These are phyloP conservation scores for Potamarius usumacintae DNA, from an alignment of 2,113 vertebrate genomes.

Conservation along the genomic window DNA sequence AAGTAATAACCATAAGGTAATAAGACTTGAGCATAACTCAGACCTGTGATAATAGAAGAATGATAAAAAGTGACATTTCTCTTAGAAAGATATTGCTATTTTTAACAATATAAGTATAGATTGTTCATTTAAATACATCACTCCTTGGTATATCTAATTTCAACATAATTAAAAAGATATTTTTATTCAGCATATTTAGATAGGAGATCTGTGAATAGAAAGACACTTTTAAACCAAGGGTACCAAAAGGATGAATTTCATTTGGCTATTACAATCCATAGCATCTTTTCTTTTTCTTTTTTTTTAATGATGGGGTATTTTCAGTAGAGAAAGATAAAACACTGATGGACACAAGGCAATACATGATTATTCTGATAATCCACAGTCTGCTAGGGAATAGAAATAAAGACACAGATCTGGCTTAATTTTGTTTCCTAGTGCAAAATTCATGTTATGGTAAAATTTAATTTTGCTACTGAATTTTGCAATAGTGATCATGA, in stretches of 20 bases:
- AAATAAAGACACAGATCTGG: background rate
- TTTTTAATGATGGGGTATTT: conserved; percentile 45
- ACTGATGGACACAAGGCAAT: no score
- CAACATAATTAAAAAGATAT: conserved; percentile 24
- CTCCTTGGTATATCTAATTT: conserved; percentile 29
- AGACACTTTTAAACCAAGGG: conserved; percentile 50
- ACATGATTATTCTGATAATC: conserved; percentile 50
- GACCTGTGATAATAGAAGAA: background rate
- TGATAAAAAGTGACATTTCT: background rate
- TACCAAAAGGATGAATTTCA: conserved; percentile 54
- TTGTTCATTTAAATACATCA: conserved; percentile 26
- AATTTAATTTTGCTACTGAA: background rate
- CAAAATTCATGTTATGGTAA: background rate
- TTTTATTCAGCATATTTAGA: conserved; percentile 50
- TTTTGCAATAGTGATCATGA: conserved; percentile 4
- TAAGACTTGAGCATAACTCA: background rate
- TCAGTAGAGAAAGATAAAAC: no score
- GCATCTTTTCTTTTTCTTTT: conserved; percentile 7
- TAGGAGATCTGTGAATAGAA: conserved; percentile 36
- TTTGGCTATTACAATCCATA: conserved; percentile 45
- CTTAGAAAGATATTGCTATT: conserved; percentile 8
- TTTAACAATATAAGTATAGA: background rate
- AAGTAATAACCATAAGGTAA: background rate
- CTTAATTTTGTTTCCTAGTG: background rate
- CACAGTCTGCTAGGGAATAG: conserved; percentile 14